Conservation (phyloP, 1,140 invertebrate genomes). For the Meloidogyne floridensis region DNA sequence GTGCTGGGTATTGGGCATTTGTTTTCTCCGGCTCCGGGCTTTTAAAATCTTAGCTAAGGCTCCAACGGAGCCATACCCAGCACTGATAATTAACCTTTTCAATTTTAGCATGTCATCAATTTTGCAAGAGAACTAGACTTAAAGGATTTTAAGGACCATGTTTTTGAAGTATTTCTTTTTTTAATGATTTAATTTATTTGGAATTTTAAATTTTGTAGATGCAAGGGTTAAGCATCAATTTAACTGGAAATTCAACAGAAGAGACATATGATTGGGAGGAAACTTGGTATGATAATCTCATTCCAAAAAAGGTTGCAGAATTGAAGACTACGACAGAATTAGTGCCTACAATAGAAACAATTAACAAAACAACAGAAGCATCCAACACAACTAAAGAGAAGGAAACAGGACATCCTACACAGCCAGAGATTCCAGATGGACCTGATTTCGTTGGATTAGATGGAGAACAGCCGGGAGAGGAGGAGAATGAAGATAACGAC, state of each 20-base stretch:
- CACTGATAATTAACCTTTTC: background rate
- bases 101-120: background rate
- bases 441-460: background rate
- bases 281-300: background rate
- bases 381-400: background rate
- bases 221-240: background rate
- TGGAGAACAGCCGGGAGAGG: background rate
- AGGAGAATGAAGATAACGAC: background rate
- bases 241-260: background rate
- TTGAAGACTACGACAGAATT: no score
- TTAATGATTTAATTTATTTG: background rate
- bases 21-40: no score
- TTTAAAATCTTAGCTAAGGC: no score
- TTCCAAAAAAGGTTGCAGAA: background rate
- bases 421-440: no score
- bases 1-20: no score
- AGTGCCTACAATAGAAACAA: background rate
- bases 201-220: background rate
- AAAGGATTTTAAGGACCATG: background rate
- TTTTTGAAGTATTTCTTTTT: background rate
- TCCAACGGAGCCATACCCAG: no score
- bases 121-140: background rate
- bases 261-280: background rate
- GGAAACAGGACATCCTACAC: no score
- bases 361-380: background rate